Base-by-base conservation (phyloP, 2,888 invertebrate genomes). In the Dynastes hyllus region DNA sequence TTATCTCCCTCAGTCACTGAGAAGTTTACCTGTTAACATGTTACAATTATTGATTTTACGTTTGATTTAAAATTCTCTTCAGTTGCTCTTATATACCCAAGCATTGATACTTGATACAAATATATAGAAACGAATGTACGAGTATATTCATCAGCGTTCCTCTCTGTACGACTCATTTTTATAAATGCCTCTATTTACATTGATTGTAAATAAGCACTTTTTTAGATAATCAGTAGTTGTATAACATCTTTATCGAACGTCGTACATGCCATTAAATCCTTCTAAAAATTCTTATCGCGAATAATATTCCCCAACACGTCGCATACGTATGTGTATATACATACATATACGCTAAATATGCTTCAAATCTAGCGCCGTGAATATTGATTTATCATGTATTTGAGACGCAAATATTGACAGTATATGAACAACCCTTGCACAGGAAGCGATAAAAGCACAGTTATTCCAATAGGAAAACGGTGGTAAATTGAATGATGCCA, bases 381-480 rank as follows among this genome's bases (percentile, higher is more conserved):
- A 75, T 75, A 75, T 75, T 75, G 73, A 75, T 75, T 75, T 75
- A 61, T 45, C 22, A 22, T 45, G 45, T 75, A 75, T 75, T 61
- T 75, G 61, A 61, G 45, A 61, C 73, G 73, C 73, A 75, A 75
- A 75, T 75, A 75, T 75, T 75, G 73, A 75, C 73, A 40, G 61
- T 75, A 37, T 75, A 45, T 75, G 73, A 61, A 75, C 73, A 75
- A 75, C 73, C 73, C 73, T 75, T 75, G 61, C 63, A 75, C 58
- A 75, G 61, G 73, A 61, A 61, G 61, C 73, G 73, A 75, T 75
- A 71, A 71, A 69, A 58, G 71, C 55, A 53, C 40, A 55, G 55
- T 71, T 71, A 71, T 71, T 71, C n/a, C 50, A 61, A 75, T 75
- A 75, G 40, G n/a, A 53, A 58, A 75, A 61, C 63, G 58, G 73